phyloP scores from a whole-genome alignment of 2,888 invertebrate species.

The Camponotus fellah region DNA sequence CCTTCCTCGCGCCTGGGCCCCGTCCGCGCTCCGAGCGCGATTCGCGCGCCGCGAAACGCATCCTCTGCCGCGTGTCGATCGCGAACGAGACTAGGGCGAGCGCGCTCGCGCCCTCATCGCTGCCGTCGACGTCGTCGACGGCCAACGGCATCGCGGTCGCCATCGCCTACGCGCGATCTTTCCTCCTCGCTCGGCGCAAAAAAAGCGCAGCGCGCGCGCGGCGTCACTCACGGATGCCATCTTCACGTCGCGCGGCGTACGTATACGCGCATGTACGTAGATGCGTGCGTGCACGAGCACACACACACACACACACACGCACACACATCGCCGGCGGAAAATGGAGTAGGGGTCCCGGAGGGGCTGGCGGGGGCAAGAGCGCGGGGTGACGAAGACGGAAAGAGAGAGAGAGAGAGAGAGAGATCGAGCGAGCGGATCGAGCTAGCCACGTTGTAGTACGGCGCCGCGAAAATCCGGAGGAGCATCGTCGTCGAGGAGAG shows the following conservation, averaged over 20 bases:
- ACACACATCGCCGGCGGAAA: conserved; percentile 58
- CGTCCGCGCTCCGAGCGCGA: too few species aligned
- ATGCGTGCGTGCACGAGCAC: conserved; percentile 54
- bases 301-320: background rate
- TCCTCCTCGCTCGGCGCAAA: conserved; percentile 66
- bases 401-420: conserved; percentile 12
- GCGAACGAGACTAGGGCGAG: too few species aligned
- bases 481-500: conserved; percentile 38
- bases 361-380: too few species aligned
- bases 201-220: conserved; percentile 74
- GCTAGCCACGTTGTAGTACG: conserved; percentile 78
- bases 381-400: conserved; percentile 61
- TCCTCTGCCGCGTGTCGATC: too few species aligned
- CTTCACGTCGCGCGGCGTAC: conserved; percentile 78
- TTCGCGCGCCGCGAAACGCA: too few species aligned
- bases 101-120: background rate
- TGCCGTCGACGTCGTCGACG: background rate
- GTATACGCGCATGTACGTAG: conserved; percentile 58
- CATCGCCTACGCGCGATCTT: conserved; percentile 59
- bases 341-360: conserved; percentile 61
- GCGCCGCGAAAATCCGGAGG: conserved; percentile 11
- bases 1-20: too few species aligned
- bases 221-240: conserved; percentile 84
- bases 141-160: conserved; percentile 6
- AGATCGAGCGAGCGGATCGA: conserved; percentile 19